These are phyloP conservation scores for Coleophora flavipennella DNA, from an alignment of 2,888 invertebrate species.

Conservation along the genomic window DNA sequence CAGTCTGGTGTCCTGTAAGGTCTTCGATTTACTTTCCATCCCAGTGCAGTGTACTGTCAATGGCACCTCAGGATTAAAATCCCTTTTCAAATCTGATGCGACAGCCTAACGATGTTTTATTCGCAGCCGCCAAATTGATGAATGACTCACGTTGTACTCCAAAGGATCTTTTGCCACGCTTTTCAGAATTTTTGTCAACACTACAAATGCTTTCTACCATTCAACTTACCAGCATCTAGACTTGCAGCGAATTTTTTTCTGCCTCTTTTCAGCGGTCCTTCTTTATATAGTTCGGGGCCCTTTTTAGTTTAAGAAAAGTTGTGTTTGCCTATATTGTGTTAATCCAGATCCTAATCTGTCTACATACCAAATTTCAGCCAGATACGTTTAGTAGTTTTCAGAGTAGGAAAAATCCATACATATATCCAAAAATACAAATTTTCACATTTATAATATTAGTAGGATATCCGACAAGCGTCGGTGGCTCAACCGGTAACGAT, in stretches of 20 bases:
- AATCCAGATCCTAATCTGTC: too few species aligned
- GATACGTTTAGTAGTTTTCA: too few species aligned
- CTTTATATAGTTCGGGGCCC: too few species aligned
- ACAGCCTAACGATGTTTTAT: constrained; percentile 3
- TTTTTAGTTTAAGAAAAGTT: too few species aligned
- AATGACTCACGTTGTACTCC: constrained; percentile 5
- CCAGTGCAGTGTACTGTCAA: constrained; percentile 6
- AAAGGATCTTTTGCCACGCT: constrained; percentile 7
- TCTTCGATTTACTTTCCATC: constrained; percentile 14
- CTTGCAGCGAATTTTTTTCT: constrained; percentile 6
- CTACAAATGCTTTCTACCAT: constrained; percentile 10
- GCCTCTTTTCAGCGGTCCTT: constrained; percentile 2
- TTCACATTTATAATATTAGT: too few species aligned
- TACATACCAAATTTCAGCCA: too few species aligned
- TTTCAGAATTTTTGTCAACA: constrained; percentile 9
- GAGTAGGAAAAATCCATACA: too few species aligned
- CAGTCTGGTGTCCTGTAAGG: constrained; percentile 13
- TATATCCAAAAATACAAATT: too few species aligned
- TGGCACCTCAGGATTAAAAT: constrained; percentile 7
- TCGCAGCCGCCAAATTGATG: constrained; percentile 8
- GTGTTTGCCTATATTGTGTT: too few species aligned
- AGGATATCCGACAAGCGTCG: too few species aligned
- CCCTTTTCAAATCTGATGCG: constrained; percentile 3
- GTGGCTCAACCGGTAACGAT: too few species aligned
- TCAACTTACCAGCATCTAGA: constrained; percentile 8